phyloP scores from a whole-genome alignment of 1,140 invertebrate genomes.

The Lepidotrigona ventralis region DNA sequence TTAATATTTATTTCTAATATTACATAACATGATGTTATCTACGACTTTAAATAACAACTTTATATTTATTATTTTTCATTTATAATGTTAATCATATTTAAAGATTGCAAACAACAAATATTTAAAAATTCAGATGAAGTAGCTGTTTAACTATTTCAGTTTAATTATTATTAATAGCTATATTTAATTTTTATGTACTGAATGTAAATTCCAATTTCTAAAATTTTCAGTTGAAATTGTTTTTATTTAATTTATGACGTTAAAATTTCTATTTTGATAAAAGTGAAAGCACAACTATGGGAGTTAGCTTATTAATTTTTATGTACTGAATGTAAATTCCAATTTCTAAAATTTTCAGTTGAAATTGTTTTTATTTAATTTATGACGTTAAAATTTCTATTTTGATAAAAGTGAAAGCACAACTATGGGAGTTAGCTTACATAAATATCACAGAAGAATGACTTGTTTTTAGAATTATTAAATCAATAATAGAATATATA shows the following conservation, averaged over 20 bases:
- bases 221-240: not conserved
- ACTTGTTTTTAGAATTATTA: not conserved
- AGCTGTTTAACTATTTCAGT: not conserved
- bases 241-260: not conserved
- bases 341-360: not conserved
- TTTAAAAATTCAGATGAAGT: not conserved
- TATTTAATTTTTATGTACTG: not conserved
- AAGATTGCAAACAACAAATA: not conserved
- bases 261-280: not conserved
- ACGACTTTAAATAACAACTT: not conserved
- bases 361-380: not conserved
- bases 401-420: not conserved
- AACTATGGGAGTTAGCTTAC: not conserved
- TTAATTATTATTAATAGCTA: not conserved
- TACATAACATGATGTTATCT: not conserved
- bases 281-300: not conserved
- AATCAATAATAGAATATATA: slow-evolving; percentile 12
- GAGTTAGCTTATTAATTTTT: not conserved
- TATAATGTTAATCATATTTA: slow-evolving; percentile 4
- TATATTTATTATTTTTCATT: not conserved
- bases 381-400: not conserved
- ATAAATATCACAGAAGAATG: not conserved
- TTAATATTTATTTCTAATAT: not conserved
- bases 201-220: not conserved
- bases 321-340: not conserved